Conservation (phyloP, 2,797 vertebrate genomes). For the Halcyon chelicuti region DNA sequence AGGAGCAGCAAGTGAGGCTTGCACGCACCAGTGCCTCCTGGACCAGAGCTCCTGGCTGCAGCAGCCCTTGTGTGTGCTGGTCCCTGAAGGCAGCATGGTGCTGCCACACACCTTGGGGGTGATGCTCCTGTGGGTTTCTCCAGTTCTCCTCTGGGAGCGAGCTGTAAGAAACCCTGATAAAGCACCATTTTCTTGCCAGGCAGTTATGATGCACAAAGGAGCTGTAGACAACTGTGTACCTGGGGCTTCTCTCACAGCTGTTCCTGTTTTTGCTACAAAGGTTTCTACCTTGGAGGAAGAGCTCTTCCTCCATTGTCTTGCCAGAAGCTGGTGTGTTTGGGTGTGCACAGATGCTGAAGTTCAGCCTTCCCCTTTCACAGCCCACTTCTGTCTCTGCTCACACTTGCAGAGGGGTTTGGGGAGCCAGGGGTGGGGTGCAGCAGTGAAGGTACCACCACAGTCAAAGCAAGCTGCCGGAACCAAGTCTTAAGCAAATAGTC, state of each 20-base stretch:
- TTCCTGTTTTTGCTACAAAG: background rate
- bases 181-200: background rate
- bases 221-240: background rate
- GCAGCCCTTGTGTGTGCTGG: background rate
- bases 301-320: background rate
- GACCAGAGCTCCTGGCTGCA: background rate
- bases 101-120: background rate
- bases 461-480: background rate
- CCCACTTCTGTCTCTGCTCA: background rate
- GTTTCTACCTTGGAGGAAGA: background rate
- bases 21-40: fast-evolving
- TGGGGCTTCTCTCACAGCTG: background rate
- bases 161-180: background rate
- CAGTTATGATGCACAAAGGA: background rate
- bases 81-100: background rate
- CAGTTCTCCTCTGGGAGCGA: fast-evolving
- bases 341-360: background rate
- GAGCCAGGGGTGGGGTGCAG: background rate
- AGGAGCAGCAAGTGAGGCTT: background rate
- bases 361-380: background rate
- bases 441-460: background rate
- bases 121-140: background rate
- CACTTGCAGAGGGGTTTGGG: fast-evolving
- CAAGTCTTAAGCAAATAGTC: background rate
- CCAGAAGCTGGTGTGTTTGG: background rate